Base-by-base conservation (phyloP, 2,113 vertebrate species). In the Dermatemys mawii region DNA sequence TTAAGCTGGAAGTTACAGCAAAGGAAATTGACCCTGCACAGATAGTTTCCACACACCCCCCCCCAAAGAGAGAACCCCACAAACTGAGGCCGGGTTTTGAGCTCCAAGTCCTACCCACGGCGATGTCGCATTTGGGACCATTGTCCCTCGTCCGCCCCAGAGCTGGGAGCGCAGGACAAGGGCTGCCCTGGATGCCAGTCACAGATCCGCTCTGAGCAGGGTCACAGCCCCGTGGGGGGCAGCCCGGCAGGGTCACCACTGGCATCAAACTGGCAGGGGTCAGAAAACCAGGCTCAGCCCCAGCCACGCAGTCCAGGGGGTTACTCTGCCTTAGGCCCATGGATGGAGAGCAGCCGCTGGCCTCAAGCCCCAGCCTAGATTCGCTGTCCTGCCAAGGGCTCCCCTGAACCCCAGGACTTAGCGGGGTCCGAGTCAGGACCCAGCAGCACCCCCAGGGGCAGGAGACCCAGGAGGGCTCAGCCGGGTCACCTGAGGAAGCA, bases 191-290 rank as follows among this genome's bases (percentile, higher is more conserved):
- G 32, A 13, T 32, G 16, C 57, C 57, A 14, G 32, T 2, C n/a
- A 38, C 8, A 22, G 63, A 70, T n/a, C 63, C 0, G 35, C 63
- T 70, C n/a, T 22, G n/a, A 22, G 5, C 63, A 70, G n/a, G 5
- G 19, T 22, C n/a, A 38, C 63, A 38, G 63, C 19, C 2, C 5
- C 1, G n/a, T 4, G 63, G 63, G 1, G 19, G 63, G 63, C 5
- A 5, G 29, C n/a, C 35, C 19, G 1, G 5, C 2, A 1, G 8
- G n/a, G 63, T 3, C 4, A 8, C 35, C 35, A 21, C 19, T n/a
- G 29, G 32, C 32, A 16, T 14, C 3, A 14, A 63, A 17, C 32
- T 4, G 63, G 12, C 13, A 60, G 3, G 13, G 57, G 13, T 60
- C 29, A 35, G 17, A 70, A 19, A 38, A 19, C 63, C 19, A 70